Conservation (phyloP, 2,113 vertebrate genomes). For the Microtus pennsylvanicus region DNA sequence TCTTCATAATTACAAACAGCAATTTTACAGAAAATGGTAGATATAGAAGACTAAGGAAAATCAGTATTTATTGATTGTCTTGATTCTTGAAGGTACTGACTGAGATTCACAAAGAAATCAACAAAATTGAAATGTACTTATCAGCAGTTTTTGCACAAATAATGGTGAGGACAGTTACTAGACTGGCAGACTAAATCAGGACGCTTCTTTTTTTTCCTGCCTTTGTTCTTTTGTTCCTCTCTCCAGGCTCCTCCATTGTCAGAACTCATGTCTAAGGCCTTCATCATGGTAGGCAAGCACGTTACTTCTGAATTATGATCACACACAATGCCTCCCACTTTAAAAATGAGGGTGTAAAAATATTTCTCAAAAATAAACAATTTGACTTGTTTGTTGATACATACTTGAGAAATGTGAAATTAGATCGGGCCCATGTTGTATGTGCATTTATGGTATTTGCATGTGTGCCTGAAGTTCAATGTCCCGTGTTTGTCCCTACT, state of each 20-base stretch:
- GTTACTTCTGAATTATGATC: background rate
- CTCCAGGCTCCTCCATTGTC: background rate
- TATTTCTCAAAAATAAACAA: slow-evolving; percentile 23
- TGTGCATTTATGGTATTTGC: background rate
- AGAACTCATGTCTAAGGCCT: background rate
- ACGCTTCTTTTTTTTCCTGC: background rate
- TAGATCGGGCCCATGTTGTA: background rate
- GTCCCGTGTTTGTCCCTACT: background rate
- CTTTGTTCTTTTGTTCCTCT: background rate
- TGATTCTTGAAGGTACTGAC: background rate
- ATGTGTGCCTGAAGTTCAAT: background rate
- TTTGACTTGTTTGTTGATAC: background rate
- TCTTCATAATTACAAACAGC: slow-evolving; percentile 1
- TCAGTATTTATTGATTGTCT: slow-evolving; percentile 21
- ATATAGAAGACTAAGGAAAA: background rate
- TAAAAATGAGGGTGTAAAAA: background rate
- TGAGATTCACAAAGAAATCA: slow-evolving; percentile 18
- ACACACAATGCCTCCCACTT: background rate
- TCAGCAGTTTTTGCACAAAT: background rate
- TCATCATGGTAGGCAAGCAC: background rate
- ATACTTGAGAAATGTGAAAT: background rate
- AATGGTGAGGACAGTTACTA: background rate
- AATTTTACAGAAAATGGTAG: slow-evolving; percentile 52
- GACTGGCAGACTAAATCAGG: background rate
- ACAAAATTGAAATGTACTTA: slow-evolving; percentile 22